phyloP scores from a whole-genome alignment of 1,140 invertebrate genomes.

The Globodera rostochiensis region DNA sequence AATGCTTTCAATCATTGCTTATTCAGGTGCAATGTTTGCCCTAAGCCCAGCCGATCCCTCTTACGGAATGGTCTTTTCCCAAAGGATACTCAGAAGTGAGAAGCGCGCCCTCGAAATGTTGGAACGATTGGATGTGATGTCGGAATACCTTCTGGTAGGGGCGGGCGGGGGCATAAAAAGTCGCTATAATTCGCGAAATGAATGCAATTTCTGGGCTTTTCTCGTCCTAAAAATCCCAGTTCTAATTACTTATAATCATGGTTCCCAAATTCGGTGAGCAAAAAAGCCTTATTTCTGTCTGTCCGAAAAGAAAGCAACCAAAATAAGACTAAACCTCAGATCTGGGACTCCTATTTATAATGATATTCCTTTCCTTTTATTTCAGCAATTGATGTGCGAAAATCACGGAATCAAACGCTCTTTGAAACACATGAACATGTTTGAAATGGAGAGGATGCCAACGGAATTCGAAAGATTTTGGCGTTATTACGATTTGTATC shows the following conservation, averaged over 20 bases:
- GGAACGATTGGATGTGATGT: constrained; percentile 20
- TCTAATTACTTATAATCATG: no score
- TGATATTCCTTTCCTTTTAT: not conserved
- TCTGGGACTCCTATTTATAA: no score
- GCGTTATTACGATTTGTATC: not conserved
- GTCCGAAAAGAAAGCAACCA: no score
- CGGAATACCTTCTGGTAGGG: constrained; percentile 6
- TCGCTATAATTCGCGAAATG: no score
- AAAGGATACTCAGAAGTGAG: constrained; percentile 19
- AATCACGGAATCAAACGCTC: not conserved
- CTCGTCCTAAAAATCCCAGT: no score
- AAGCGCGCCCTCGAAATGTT: constrained; percentile 1
- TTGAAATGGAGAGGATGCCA: not conserved
- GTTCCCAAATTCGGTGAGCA: no score
- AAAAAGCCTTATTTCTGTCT: no score
- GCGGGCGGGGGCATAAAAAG: no score
- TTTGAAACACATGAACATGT: not conserved
- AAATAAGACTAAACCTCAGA: no score
- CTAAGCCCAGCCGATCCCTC: constrained; percentile 15
- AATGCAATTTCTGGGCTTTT: no score
- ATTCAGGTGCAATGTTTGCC: constrained; percentile 25
- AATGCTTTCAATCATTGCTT: not conserved
- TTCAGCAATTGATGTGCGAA: constrained; percentile 1
- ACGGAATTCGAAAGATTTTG: not conserved
- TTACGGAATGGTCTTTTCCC: constrained; percentile 18